Conservation (phyloP, 2,888 invertebrate genomes). For the Dioctria rufipes region DNA sequence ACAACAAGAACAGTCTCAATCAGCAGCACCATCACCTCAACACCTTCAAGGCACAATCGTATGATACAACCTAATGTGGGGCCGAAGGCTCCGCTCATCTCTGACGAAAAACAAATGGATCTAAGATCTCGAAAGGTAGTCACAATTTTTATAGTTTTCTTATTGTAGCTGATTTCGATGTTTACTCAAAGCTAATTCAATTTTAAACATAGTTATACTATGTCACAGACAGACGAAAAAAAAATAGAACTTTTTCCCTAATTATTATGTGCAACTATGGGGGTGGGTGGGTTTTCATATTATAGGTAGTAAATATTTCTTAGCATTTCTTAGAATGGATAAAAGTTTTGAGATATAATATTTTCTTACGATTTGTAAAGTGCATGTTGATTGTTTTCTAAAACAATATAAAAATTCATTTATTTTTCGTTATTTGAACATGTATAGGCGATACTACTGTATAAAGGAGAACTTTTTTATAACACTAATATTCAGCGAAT, state of each 20-base stretch:
- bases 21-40: conserved; percentile 74
- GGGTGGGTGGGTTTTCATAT: too few species aligned
- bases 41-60: conserved; percentile 92
- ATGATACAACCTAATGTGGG: conserved; percentile 96
- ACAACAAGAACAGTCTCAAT: conserved; percentile 65
- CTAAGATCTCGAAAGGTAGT: conserved; percentile 62
- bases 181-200: too few species aligned
- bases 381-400: conserved; percentile 7
- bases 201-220: too few species aligned
- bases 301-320: not conserved
- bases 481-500: conserved; percentile 59
- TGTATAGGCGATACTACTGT: not conserved
- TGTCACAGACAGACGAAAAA: too few species aligned
- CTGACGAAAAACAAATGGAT: conserved; percentile 76
- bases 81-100: conserved; percentile 87
- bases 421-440: not conserved
- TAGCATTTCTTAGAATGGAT: not conserved
- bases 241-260: not conserved
- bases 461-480: conserved; percentile 42
- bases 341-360: conserved; percentile 3
- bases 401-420: not conserved
- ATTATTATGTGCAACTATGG: not conserved
- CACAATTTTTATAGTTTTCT: too few species aligned
- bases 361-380: conserved; percentile 35
- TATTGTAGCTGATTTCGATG: too few species aligned